These are phyloP conservation scores for Eulacestoma nigropectus DNA, from an alignment of 2,113 vertebrate species.

Conservation along the genomic window DNA sequence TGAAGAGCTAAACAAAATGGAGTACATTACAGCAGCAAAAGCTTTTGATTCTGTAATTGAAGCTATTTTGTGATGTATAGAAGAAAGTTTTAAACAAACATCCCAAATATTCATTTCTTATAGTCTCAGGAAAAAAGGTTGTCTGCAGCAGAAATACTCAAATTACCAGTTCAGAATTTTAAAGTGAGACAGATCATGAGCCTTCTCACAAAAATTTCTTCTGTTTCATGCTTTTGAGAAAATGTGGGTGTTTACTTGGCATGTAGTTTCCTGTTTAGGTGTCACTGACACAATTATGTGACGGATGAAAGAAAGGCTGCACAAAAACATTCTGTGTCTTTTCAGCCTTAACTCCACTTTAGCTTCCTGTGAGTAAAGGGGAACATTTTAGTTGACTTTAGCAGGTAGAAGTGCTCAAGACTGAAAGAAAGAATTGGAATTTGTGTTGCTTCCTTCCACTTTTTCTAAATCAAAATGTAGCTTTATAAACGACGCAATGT, in stretches of 20 bases:
- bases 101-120: background rate
- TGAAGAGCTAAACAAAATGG: background rate
- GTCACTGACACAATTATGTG: background rate
- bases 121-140: background rate
- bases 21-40: background rate
- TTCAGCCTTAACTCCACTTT: background rate
- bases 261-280: background rate
- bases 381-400: background rate
- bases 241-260: background rate
- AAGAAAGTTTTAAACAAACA: background rate
- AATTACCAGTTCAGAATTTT: background rate
- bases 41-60: background rate
- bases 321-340: background rate
- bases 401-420: background rate
- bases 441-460: background rate
- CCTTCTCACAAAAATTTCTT: background rate
- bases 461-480: background rate
- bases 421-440: background rate
- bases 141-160: background rate
- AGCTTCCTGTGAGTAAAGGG: background rate
- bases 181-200: background rate
- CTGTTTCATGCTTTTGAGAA: background rate
- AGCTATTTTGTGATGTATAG: background rate
- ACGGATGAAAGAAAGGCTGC: background rate
- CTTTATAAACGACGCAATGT: background rate